Evolutionary conservation across 2,888 invertebrate genomes (phyloP).

Genomic region (Criorhina ranunculi): DNA sequence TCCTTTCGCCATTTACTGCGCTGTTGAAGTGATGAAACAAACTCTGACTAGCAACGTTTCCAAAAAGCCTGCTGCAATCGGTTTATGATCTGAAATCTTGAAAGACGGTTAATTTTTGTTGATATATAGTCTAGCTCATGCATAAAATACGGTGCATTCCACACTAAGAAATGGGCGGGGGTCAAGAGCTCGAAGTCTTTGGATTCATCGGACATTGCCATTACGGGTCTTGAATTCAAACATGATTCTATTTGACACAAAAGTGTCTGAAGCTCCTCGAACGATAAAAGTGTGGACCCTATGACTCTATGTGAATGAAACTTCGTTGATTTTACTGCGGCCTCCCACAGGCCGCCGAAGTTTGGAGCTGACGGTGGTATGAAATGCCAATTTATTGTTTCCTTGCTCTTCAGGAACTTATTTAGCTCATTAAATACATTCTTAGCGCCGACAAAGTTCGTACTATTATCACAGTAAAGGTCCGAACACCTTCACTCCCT

Average conservation of each 20-base stretch:
- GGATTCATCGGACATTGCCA: background rate
- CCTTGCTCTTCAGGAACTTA: background rate
- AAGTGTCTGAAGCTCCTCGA: background rate
- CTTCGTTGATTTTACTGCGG: background rate
- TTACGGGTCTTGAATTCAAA: background rate
- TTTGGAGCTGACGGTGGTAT: background rate
- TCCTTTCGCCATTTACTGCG: background rate
- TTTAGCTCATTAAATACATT: background rate
- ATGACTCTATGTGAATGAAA: background rate
- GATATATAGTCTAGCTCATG: background rate
- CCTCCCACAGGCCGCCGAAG: background rate
- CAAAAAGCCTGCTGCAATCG: background rate
- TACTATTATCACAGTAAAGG: background rate
- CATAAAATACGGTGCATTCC: background rate
- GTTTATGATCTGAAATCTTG: background rate
- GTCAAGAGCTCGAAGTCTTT: background rate
- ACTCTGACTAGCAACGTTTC: conserved; percentile 7
- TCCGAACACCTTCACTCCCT: background rate
- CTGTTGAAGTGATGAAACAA: background rate
- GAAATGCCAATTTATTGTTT: background rate
- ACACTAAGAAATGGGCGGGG: background rate
- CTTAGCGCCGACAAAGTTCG: background rate
- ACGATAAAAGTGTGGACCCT: background rate
- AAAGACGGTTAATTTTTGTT: background rate
- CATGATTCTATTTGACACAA: conserved; percentile 4